Percentiles rank a stretch among this genome's conserved stretches.
These are phyloP conservation scores for Melopsittacus undulatus DNA, from an alignment of 2,797 vertebrate genomes.

Conservation along the genomic window DNA sequence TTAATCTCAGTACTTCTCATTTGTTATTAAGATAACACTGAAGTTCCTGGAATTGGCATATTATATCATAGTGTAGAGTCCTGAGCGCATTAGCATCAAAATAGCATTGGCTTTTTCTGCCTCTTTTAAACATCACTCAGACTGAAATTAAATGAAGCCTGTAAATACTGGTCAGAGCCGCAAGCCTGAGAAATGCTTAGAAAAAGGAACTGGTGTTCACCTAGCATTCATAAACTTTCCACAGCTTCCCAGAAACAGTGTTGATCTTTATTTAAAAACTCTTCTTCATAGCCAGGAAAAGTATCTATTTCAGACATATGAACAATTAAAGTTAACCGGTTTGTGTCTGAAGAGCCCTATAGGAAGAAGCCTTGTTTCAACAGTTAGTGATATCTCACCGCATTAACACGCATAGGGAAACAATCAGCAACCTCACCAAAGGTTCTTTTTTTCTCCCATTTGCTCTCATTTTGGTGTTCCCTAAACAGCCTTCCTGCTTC, in stretches of 20 bases:
- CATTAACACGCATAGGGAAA: background rate
- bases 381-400: background rate
- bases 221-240: background rate
- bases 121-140: background rate
- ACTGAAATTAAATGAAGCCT: conserved; percentile 44
- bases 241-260: background rate
- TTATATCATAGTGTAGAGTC: background rate
- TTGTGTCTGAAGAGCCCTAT: background rate
- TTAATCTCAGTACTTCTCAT: background rate
- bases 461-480: background rate
- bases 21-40: background rate
- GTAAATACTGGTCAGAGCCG: background rate
- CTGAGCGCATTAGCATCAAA: background rate
- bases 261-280: background rate
- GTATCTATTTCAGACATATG: background rate
- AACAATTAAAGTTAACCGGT: background rate
- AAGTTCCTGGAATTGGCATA: background rate
- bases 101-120: background rate
- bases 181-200: background rate
- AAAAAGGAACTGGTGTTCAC: background rate
- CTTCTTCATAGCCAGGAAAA: background rate
- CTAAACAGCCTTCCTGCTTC: background rate
- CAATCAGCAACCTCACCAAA: background rate
- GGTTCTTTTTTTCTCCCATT: background rate
- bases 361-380: background rate